A percentile compares a stretch with the other conserved stretches of the same genome.
Conservation (phyloP, 2,797 vertebrate genomes). For the Tragelaphus oryx region DNA sequence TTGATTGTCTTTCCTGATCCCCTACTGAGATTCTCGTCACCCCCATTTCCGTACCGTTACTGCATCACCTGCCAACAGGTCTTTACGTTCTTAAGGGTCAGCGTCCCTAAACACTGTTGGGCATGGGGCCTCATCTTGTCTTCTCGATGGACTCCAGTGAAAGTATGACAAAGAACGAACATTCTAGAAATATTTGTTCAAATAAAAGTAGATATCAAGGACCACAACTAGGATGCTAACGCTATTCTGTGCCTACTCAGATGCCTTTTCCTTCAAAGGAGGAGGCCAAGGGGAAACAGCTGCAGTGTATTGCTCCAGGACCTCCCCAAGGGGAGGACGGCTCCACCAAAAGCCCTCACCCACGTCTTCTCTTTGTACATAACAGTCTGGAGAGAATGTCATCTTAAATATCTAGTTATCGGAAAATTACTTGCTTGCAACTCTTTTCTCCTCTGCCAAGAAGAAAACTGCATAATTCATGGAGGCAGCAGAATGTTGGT, state of each 20-base stretch:
- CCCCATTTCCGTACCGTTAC: neutral
- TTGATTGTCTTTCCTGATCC: neutral
- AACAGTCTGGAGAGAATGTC: conserved; percentile 47
- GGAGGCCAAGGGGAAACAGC: neutral
- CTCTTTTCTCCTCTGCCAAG: conserved; percentile 4
- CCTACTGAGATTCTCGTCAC: neutral
- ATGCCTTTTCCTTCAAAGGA: neutral
- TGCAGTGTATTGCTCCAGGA: neutral
- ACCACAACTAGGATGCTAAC: neutral
- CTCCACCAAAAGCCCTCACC: conserved; percentile 49
- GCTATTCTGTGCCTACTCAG: neutral
- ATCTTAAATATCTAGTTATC: conserved; percentile 53
- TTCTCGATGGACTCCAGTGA: neutral
- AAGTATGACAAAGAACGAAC: neutral
- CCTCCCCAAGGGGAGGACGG: conserved; percentile 44
- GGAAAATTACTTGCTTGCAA: conserved; percentile 41
- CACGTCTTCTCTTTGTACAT: conserved; percentile 22
- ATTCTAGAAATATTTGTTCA: neutral
- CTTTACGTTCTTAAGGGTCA: neutral
- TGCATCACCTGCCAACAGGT: neutral
- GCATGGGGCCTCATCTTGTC: neutral
- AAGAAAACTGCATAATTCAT: conserved; percentile 69
- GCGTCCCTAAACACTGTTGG: neutral
- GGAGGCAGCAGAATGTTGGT: neutral
- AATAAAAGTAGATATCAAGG: neutral